phyloP scores from a whole-genome alignment of 2,113 vertebrate species.

The Platycercus adscitus region DNA sequence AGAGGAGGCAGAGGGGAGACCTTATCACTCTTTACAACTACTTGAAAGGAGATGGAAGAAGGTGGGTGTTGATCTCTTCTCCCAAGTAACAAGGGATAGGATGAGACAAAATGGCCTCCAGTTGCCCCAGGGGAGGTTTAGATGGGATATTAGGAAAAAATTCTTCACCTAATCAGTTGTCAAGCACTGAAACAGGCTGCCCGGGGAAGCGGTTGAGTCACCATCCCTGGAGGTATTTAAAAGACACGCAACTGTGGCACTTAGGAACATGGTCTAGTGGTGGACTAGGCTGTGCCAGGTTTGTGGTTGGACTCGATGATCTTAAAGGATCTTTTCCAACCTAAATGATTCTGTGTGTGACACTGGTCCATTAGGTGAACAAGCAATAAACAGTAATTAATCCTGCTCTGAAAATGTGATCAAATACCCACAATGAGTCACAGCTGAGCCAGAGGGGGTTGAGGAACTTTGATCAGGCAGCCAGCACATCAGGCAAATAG shows the following conservation, averaged over 20 bases:
- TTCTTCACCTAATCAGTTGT: neutral
- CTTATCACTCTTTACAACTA: neutral
- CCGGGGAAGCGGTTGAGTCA: neutral
- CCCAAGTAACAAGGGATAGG: neutral
- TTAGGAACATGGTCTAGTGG: neutral
- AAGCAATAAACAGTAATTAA: conserved; percentile 50
- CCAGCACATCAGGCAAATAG: neutral
- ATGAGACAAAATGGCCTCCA: neutral
- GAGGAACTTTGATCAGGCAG: conserved; percentile 4
- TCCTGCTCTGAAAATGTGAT: conserved; percentile 47
- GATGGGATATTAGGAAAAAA: neutral
- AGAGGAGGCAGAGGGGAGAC: neutral
- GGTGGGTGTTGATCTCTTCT: neutral
- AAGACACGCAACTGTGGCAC: neutral
- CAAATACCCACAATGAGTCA: conserved; percentile 20
- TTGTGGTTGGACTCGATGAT: neutral
- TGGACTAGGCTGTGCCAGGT: neutral
- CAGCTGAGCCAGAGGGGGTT: neutral
- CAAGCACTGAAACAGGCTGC: neutral
- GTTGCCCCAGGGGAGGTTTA: neutral
- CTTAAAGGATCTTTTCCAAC: neutral
- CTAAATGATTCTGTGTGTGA: neutral
- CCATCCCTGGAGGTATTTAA: neutral
- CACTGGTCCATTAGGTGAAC: neutral
- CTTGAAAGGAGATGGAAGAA: neutral